Evolutionary conservation across 2,113 vertebrate genomes (phyloP).

Genomic region (Oriolus oriolus): DNA sequence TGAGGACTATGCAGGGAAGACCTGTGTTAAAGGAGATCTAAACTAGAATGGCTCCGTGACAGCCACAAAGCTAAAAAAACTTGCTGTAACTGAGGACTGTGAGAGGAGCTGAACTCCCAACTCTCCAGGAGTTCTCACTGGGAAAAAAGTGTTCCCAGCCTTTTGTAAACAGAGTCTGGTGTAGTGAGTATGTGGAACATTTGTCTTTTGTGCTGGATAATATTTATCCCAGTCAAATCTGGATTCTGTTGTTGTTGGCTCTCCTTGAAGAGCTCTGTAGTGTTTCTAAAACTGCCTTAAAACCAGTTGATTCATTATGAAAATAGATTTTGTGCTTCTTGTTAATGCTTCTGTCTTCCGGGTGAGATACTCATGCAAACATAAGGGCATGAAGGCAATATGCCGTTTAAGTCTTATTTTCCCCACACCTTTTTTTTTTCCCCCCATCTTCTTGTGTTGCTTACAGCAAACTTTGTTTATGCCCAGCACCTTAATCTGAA

Average conservation of each 20-base stretch:
- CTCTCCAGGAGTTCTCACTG: not conserved
- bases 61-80: not conserved
- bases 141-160: not conserved
- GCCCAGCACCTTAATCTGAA: not conserved
- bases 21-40: not conserved
- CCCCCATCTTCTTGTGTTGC: not conserved
- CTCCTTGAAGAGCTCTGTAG: not conserved
- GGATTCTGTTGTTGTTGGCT: not conserved
- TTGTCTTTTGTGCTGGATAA: not conserved
- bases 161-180: not conserved
- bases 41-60: not conserved
- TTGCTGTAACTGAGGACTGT: not conserved
- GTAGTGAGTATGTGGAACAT: not conserved
- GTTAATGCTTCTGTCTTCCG: not conserved
- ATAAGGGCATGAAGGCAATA: not conserved
- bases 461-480: not conserved
- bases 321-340: constrained; percentile 14
- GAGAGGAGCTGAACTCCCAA: not conserved
- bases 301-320: not conserved
- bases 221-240: not conserved
- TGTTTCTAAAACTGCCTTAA: not conserved
- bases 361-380: not conserved
- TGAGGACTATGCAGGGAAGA: not conserved
- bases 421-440: not conserved
- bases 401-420: not conserved